phyloP scores from a whole-genome alignment of 2,797 vertebrate genomes.

The Chrosomus eos region DNA sequence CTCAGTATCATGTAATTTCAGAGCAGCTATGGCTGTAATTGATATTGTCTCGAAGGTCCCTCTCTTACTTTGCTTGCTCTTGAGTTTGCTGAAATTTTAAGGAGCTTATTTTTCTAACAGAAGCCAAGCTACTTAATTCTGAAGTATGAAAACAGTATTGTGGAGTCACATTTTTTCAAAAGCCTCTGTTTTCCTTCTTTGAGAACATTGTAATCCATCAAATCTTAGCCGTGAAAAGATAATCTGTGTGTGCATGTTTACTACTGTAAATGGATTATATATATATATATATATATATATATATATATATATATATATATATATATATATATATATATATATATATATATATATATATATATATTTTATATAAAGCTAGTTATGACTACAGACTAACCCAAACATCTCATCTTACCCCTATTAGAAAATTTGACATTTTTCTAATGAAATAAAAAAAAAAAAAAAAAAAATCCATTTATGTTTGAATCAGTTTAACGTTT shows the following conservation, averaged over 20 bases:
- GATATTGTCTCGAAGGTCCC: constrained; percentile 52
- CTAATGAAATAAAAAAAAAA: not conserved
- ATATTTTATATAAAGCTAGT: not conserved
- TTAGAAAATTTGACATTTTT: not conserved
- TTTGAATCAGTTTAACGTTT: not conserved
- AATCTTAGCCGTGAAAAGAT: constrained; percentile 28
- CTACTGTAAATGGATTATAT: not conserved
- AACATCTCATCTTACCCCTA: not conserved
- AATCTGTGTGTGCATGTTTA: constrained; percentile 43
- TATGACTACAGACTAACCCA: not conserved
- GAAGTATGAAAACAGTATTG: constrained; percentile 35
- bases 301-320: not conserved
- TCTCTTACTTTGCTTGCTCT: not conserved
- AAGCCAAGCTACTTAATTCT: constrained; percentile 45
- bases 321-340: too few relatives aligned
- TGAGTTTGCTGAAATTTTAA: constrained; percentile 40
- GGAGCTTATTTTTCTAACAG: constrained; percentile 27
- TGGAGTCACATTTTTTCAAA: constrained; percentile 41
- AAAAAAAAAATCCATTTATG: not conserved
- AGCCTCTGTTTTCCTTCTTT: not conserved
- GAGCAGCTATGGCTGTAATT: constrained; percentile 64
- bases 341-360: not conserved
- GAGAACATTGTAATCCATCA: constrained; percentile 38
- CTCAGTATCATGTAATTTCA: constrained; percentile 69
- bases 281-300: not conserved